Base-by-base conservation (phyloP, 2,113 vertebrate genomes). In the Paralichthys olivaceus region DNA sequence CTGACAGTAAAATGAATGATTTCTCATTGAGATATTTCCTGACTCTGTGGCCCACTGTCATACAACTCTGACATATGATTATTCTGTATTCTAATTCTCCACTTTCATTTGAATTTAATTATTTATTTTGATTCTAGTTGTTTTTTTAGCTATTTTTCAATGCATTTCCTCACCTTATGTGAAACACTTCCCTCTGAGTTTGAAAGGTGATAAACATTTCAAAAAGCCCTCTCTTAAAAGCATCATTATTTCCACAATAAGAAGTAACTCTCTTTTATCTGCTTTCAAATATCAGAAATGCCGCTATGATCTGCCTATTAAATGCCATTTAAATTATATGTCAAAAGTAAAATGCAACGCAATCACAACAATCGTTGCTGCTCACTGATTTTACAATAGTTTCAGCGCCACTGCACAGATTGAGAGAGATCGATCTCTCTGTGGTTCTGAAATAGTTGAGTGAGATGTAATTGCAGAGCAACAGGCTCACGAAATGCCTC, bases 381-480 rank as follows among this genome's bases (percentile, higher is more conserved):
- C 56, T 73, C 43, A 9, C 37, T 81, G 72, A 75, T 75, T 87
- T 75, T 59, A 73, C 55, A 71, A 54, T 63, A 43, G 58, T 70
- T 86, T 84, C 43, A 6, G 60, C 71, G 55, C 61, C 59, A 25
- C 59, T 71, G 77, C 72, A 19, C 83, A 75, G 69, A 78, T 51
- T 61, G 49, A 71, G 62, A 80, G 63, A 77, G 79, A 87, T 45
- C 80, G 68, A 82, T 79, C 34, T 62, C 63, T 32, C 37, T 23
- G 80, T 56, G 75, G 74, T 75, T 87, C 61, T 63, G 28, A 78
- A 80, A 79, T 72, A 84, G 75, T 74, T 72, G 73, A 82, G 79
- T 84, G 60, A 79, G 77, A 69, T 70, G 72, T 85, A 88, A 89
- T 89, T 88, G 84, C 59, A 68, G 66, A 68, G 60, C 75, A 88